Base-by-base conservation (phyloP, 2,797 vertebrate species). In the Arrhamphus sclerolepis region DNA sequence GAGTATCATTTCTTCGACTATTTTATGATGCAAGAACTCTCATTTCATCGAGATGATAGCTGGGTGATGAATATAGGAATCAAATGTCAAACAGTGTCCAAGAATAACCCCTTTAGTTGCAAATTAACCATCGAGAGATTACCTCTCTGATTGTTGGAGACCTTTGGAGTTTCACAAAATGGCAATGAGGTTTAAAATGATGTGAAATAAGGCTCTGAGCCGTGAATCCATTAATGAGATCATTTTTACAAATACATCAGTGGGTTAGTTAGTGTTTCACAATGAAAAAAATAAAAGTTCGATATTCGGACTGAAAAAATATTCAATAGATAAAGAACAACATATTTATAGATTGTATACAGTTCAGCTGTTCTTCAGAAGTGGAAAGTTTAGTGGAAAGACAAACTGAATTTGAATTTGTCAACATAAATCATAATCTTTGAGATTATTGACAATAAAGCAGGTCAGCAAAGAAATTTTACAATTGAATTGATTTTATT, bases 1-100 rank as follows among this genome's bases (percentile, higher is more conserved):
- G 13, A 69, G 66, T 71, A 71, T 81, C 70, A 62, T 84, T 82
- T 75, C 41, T 38, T 39, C 47, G 16, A 18, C 34, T 59, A 46
- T 68, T 72, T 74, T 43, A 77, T 41, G 7, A 44, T 28, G 18
- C 49, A 62, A 57, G 43, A 38, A 70, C 56, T 70, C 31, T 76
- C 69, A 77, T 80, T 62, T 70, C 54, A 75, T 49, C 46, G 47
- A 39, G 46, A 62, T 60, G 40, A 78, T 75, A 44, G 56, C 18
- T 20, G 19, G 21, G 29, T 70, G 63, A 81, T 72, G 64, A 81
- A 78, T 62, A 66, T 65, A 29, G 43, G 40, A 85, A 79, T 72
- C 70, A 80, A 85, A 87, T 87, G 83, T 80, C 83, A 81, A 69
- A 66, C 7, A 21, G 46, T 18, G 44, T 62, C 78, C 46, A 69